Conservation (phyloP, 1,140 invertebrate species). For the Bombus pascuorum region DNA sequence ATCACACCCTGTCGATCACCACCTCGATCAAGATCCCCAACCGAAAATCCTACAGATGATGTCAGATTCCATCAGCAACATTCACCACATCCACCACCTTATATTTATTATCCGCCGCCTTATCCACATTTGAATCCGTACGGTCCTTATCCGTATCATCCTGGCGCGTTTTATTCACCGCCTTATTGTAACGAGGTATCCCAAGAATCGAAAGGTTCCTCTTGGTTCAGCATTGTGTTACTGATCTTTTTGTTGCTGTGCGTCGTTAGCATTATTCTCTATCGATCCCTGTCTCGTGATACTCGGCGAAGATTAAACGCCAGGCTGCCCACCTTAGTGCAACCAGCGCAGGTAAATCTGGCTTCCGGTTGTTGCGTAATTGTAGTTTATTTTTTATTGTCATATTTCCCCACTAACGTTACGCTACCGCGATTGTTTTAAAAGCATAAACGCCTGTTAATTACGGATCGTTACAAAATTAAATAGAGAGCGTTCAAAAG, state of each 20-base stretch:
- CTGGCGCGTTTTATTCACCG: slow-evolving; percentile 33
- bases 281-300: slow-evolving; percentile 44
- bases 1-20: slow-evolving; percentile 19
- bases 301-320: slow-evolving; percentile 35
- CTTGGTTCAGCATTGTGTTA: slow-evolving; percentile 42
- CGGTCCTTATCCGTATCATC: slow-evolving; percentile 46
- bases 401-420: not conserved
- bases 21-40: slow-evolving; percentile 3
- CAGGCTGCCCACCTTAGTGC: slow-evolving; percentile 26
- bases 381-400: slow-evolving; percentile 10
- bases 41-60: not conserved
- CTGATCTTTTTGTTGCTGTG: slow-evolving; percentile 27
- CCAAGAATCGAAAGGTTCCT: slow-evolving; percentile 25
- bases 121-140: slow-evolving; percentile 49
- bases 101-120: slow-evolving; percentile 40
- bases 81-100: slow-evolving; percentile 19
- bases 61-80: slow-evolving; percentile 32
- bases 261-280: slow-evolving; percentile 26
- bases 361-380: slow-evolving; percentile 9
- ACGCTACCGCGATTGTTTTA: not conserved
- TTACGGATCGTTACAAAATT: not conserved
- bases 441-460: not conserved
- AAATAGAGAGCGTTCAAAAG: too few species aligned
- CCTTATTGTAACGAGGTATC: slow-evolving; percentile 33
- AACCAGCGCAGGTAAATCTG: slow-evolving; percentile 55